Evolutionary conservation across 2,888 invertebrate genomes (phyloP).

Genomic region (Melieria crassipennis): DNA sequence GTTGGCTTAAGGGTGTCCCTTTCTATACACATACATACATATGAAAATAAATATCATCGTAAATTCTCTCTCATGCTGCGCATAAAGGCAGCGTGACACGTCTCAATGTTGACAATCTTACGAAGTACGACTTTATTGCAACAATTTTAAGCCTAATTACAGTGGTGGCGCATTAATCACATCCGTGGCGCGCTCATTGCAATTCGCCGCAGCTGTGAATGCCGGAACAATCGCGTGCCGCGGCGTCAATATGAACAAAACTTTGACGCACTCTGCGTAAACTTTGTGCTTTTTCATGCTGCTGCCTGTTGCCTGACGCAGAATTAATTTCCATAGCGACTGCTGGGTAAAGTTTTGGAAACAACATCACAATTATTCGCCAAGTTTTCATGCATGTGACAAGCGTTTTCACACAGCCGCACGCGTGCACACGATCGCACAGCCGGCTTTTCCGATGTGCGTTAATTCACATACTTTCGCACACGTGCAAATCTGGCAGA

Average conservation of each 20-base stretch:
- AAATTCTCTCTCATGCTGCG: neutral
- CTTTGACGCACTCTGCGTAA: neutral
- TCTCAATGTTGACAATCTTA: neutral
- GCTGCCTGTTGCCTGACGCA: neutral
- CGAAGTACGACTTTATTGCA: conserved; percentile 14
- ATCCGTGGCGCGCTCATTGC: conserved; percentile 16
- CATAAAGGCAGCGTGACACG: conserved; percentile 2
- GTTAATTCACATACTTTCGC: no score
- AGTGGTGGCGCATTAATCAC: conserved; percentile 27
- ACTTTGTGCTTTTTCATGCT: neutral
- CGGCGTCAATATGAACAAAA: neutral
- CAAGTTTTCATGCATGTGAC: neutral
- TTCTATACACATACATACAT: neutral
- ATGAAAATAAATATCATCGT: neutral
- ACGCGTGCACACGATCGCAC: no score
- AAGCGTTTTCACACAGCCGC: neutral
- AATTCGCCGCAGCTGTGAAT: neutral
- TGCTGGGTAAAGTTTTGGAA: conserved; percentile 5
- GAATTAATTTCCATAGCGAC: neutral
- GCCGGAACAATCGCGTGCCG: neutral
- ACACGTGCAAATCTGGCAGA: no score
- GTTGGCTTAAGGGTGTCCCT: neutral
- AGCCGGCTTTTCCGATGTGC: no score
- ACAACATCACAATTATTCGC: conserved; percentile 28
- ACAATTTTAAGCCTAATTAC: conserved; percentile 35